Evolutionary conservation across 2,888 invertebrate genomes (phyloP), one percentile per base, ranked within the genome.

Genomic region (Lasioglossum figueresi): DNA sequence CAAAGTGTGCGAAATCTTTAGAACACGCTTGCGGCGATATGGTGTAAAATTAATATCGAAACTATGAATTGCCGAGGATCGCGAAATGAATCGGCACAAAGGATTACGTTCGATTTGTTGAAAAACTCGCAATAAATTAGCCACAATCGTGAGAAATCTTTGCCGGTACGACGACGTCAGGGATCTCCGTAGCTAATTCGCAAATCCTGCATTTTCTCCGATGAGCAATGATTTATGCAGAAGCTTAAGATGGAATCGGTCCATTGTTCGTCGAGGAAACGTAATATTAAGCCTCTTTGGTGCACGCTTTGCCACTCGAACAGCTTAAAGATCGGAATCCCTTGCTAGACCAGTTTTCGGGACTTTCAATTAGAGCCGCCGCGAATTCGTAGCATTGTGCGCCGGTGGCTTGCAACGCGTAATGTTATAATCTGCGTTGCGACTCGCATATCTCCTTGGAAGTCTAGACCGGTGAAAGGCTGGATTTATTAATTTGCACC

Each of bases 401-500:
- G 5, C 45, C 56, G 63, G 12, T 59, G 12, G 52, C 73, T 56
- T 31, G 59, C 5, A 19, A 66, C 66, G 1, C 37, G 19, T 66
- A 23, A 79, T 80, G 71, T 83, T 77, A 81, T 79, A 83, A 87
- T 83, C 70, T 71, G 77, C 72, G 80, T 27, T 31, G 77, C 45
- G 66, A 70, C 75, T 59, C 27, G 71, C 73, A 76, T 81, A 85
- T 85, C 76, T 81, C 87, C 86, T 83, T 86, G 83, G 81, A 81
- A 83, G 76, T 78, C 82, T 31, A 66, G 73, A 43, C 70, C n/a
- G 71, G 87, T 87, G 87, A 87, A 87, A 87, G 87, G 87, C 86
- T 76, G 34, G 79, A 83, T 81, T 80, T 87, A 87, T 83, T 82
- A 87, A 87, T 87, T 87, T 78, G 63, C 80, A 66, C 72, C 56